Evolutionary conservation across 1,140 invertebrate species (phyloP).

Genomic region (Hylyphantes graminicola): DNA sequence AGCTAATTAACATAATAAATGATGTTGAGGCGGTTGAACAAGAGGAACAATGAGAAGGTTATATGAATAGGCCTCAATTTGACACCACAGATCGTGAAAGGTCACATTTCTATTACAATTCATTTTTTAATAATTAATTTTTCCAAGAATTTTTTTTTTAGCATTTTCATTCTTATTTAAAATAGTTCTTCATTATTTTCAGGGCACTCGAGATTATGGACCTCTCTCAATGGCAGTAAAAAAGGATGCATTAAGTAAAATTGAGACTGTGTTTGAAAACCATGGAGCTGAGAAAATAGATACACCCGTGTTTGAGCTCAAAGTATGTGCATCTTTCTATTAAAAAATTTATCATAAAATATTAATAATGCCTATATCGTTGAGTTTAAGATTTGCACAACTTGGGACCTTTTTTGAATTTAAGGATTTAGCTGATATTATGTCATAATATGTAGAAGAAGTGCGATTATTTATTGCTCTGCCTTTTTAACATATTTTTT

Average conservation of each 20-base stretch:
- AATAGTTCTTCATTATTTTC: not conserved
- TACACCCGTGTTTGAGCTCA: slow-evolving; percentile 98
- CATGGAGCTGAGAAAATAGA: slow-evolving; percentile 99
- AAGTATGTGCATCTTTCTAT: slow-evolving; percentile 73
- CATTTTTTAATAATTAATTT: not conserved
- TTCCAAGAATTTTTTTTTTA: not conserved
- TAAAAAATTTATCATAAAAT: slow-evolving; percentile 9
- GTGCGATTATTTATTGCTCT: not conserved
- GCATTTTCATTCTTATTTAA: not conserved
- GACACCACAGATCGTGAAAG: no score
- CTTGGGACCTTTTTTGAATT: not conserved
- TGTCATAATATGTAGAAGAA: not conserved
- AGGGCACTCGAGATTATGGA: slow-evolving; percentile 92
- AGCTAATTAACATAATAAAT: no score
- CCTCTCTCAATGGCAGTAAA: slow-evolving; percentile 95
- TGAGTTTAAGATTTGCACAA: not conserved
- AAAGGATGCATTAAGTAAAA: slow-evolving; percentile 88
- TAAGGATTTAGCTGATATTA: not conserved
- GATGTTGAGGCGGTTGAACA: no score
- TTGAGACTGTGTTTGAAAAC: slow-evolving; percentile 90
- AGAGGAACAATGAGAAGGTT: no score
- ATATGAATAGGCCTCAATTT: no score
- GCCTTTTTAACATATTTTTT: no score
- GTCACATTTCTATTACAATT: not conserved
- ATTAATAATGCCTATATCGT: not conserved